These are phyloP conservation scores for Scrobipalpa atriplicella DNA, from an alignment of 2,888 invertebrate species.

Conservation along the genomic window DNA sequence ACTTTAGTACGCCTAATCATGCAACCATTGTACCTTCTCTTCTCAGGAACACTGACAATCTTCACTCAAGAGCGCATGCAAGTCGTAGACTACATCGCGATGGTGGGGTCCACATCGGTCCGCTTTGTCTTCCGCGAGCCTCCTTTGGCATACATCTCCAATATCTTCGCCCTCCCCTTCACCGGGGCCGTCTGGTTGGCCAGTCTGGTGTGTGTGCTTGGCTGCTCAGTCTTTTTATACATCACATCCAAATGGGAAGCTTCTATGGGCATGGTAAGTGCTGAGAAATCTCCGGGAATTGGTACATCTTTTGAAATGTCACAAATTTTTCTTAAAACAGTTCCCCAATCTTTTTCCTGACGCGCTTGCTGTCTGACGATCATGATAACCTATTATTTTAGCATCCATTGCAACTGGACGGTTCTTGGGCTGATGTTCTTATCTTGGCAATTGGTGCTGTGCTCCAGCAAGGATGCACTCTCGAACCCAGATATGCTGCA, in stretches of 20 bases:
- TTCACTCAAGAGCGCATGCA: slow-evolving; percentile 59
- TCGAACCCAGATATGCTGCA: slow-evolving; percentile 77
- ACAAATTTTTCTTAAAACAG: background rate
- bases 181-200: slow-evolving; percentile 84
- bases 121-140: slow-evolving; percentile 86
- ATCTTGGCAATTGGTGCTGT: slow-evolving; percentile 82
- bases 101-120: slow-evolving; percentile 78
- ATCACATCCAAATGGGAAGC: slow-evolving; percentile 78
- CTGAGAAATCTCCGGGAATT: background rate
- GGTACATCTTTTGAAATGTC: background rate
- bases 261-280: slow-evolving; percentile 66
- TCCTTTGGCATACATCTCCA: slow-evolving; percentile 84
- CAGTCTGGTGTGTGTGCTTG: slow-evolving; percentile 73
- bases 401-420: slow-evolving; percentile 71
- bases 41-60: slow-evolving; percentile 65
- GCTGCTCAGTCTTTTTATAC: slow-evolving; percentile 72
- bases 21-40: too few species aligned
- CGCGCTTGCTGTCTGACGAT: background rate
- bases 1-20: too few species aligned
- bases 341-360: background rate
- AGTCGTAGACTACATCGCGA: slow-evolving; percentile 79
- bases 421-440: slow-evolving; percentile 77
- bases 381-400: slow-evolving; percentile 47
- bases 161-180: slow-evolving; percentile 86
- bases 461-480: slow-evolving; percentile 82